Evolutionary conservation across 2,797 vertebrate species (phyloP), one percentile per base, ranked within the genome.

Genomic region (Anabas testudineus): DNA sequence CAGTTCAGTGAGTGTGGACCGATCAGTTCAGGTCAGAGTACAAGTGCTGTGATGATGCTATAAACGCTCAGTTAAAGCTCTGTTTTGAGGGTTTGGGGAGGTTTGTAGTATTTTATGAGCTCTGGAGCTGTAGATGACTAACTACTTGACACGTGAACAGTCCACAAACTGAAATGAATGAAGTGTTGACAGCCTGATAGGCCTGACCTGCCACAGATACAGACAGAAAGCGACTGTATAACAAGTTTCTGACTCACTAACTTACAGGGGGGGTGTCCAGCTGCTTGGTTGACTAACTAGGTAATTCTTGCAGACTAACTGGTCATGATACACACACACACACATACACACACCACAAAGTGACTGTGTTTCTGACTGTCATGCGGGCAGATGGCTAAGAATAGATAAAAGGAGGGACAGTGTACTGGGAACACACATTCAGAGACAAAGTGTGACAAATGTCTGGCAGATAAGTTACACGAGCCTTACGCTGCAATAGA

Each of bases 351-450:
- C 30, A 67, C 55, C 12, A 63, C 66, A 49, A 46, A 71, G 57
- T 21, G 18, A 19, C 28, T 18, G 52, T 51, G 55, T 57, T 43
- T 61, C 46, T 81, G 71, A 74, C 67, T 67, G 70, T 71, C 74
- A 82, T 68, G 74, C 70, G 72, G 80, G 73, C 83, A 76, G 80
- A 86, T 24, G 80, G 76, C 91, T 88, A 86, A 90, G 83, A 92
- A 92, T 90, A 92, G 90, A 90, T 84, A 57, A 90, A 90, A 90
- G 90, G 65, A 87, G 55, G 78, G 78, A 72, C 71, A 36, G 52
- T 62, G 57, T 82, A 88, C 87, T 85, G 79, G 82, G 68, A 85
- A 78, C 71, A 74, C 67, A 75, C 58, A 82, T 24, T 24, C 28
- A 56, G 14, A 32, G 18, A 77, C 41, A 76, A 78, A 90, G 79